Base-by-base conservation (phyloP, 2,888 invertebrate species). In the Hylaea fasciaria region DNA sequence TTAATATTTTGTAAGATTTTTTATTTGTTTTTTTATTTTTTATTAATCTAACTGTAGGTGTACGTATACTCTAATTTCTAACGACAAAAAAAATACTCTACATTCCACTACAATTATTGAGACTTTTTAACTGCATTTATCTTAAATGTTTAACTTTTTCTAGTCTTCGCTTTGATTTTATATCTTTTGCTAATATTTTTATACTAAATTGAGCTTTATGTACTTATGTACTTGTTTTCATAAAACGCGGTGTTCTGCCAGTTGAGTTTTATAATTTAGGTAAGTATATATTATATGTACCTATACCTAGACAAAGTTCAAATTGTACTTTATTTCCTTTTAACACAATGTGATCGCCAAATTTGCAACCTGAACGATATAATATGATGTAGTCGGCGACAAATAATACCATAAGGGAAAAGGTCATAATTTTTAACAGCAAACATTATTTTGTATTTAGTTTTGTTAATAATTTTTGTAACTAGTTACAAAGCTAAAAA, bases 51-150 rank as follows among this genome's bases (percentile, higher is more conserved):
- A 35, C 12, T 8, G 1, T 40, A 40, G 14, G 14, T 14, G 12
- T 44, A 44, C 22, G 13, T 40, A 46, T 46, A 40, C 46, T 47
- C 29, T 50, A 35, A 37, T 46, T 32, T 43, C 16, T 60, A 50
- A 39, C 46, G 45, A 51, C 32, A 14, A 10, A 11, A 47, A 10
- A 41, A 57, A 57, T 66, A 59, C 57, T 52, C 50, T 16, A 58
- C 68, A 68, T 68, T 68, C 68, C 68, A 54, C 40, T 56, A 35
- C 39, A 35, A 35, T 11, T 35, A 35, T 4, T 11, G 53, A 64
- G 66, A 54, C 57, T 64, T 57, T 7, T 11, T 55, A 39, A 16
- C 22, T 52, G 69, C 65, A 65, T 69, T 69, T 66, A 63, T 3
- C 22, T 22, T 3, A 50, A 14, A 44, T 64, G 46, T 46, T 50